Conservation (phyloP, 2,797 vertebrate species). For the Neopelma chrysocephalum region DNA sequence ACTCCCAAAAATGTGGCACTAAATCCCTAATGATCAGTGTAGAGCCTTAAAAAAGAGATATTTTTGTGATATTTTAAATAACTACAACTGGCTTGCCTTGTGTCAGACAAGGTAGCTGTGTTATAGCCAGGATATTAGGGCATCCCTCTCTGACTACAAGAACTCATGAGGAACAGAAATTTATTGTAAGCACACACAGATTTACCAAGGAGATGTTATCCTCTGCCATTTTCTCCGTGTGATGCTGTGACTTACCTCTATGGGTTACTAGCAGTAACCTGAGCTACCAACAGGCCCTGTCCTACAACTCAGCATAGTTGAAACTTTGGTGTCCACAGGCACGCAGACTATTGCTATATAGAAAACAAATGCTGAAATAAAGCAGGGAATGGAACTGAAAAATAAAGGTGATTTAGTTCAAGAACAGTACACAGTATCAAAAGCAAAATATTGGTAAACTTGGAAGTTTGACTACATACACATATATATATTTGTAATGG, state of each 20-base stretch:
- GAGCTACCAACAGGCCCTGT: neutral
- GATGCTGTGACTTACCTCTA: neutral
- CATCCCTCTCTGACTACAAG: neutral
- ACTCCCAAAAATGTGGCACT: neutral
- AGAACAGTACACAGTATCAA: neutral
- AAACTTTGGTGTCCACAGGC: neutral
- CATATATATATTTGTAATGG: neutral
- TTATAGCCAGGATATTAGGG: neutral
- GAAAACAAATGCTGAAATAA: neutral
- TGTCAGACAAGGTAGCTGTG: neutral
- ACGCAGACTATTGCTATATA: neutral
- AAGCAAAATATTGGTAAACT: neutral
- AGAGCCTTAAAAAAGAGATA: neutral
- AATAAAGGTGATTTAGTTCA: neutral
- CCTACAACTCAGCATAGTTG: neutral
- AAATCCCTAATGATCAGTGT: neutral
- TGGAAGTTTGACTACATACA: neutral
- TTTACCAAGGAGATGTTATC: neutral
- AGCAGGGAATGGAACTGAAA: neutral
- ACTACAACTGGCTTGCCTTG: neutral
- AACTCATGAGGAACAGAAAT: neutral
- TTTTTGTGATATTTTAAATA: neutral
- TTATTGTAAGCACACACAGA: neutral
- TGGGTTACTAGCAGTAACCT: neutral
- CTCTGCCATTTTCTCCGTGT: neutral